Percentiles rank a stretch among this genome's conserved stretches.
Conservation (phyloP, 2,888 invertebrate genomes). For the Belgica antarctica region DNA sequence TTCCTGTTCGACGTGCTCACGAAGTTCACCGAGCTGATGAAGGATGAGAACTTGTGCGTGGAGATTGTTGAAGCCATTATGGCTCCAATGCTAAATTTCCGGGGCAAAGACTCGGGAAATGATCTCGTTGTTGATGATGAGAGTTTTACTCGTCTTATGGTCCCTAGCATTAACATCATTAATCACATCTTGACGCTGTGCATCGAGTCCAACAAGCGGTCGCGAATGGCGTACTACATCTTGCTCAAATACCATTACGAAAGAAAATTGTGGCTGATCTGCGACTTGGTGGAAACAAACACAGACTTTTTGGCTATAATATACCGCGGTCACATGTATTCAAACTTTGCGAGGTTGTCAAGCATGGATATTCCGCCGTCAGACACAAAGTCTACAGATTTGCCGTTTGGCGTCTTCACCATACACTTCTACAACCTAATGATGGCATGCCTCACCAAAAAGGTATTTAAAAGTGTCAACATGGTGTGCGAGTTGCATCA, state of each 20-base stretch:
- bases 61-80: slow-evolving; percentile 60
- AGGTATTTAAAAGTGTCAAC: slow-evolving; percentile 51
- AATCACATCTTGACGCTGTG: slow-evolving; percentile 59
- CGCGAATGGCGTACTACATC: slow-evolving; percentile 50
- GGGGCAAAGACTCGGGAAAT: slow-evolving; percentile 50
- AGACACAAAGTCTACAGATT: slow-evolving; percentile 35
- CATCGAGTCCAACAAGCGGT: slow-evolving; percentile 55
- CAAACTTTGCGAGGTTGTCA: slow-evolving; percentile 42
- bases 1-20: slow-evolving; percentile 63
- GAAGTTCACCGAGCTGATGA: slow-evolving; percentile 55
- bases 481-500: slow-evolving; percentile 54
- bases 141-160: slow-evolving; percentile 45
- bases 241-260: slow-evolving; percentile 52
- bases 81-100: slow-evolving; percentile 60
- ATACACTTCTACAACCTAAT: slow-evolving; percentile 53
- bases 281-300: slow-evolving; percentile 52
- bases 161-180: slow-evolving; percentile 61
- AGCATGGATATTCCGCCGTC: slow-evolving; percentile 28
- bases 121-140: slow-evolving; percentile 55
- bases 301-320: slow-evolving; percentile 51
- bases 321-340: slow-evolving; percentile 45
- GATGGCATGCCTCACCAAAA: slow-evolving; percentile 51
- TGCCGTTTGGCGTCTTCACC: slow-evolving; percentile 49
- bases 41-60: slow-evolving; percentile 58
- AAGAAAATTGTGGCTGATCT: slow-evolving; percentile 51